phyloP scores from a whole-genome alignment of 2,797 vertebrate genomes.

The Mormyrus hasselquistii region DNA sequence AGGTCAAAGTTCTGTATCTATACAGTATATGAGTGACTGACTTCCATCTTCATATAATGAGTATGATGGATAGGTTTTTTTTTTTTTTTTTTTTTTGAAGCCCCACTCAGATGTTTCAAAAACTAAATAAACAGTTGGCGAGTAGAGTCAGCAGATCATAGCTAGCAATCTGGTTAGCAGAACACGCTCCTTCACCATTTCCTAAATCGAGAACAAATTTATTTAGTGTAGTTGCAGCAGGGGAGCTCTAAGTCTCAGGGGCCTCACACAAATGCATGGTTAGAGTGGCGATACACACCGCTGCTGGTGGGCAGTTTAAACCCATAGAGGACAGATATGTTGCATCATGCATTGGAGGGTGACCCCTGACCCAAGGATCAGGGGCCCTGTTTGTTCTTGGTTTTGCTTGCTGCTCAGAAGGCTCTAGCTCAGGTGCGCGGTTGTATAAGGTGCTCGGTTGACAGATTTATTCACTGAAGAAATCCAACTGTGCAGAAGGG shows the following conservation, averaged over 20 bases:
- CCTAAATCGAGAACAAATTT: not conserved
- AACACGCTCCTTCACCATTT: not conserved
- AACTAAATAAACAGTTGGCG: not conserved
- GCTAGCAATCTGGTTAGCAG: not conserved
- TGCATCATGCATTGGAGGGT: not conserved
- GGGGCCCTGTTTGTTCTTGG: too few relatives aligned
- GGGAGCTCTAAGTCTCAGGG: not conserved
- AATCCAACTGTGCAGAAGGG: not conserved
- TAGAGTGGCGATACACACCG: not conserved
- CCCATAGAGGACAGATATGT: not conserved
- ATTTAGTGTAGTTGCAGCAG: not conserved
- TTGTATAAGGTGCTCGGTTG: not conserved
- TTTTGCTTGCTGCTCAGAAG: not conserved
- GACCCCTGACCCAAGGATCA: not conserved
- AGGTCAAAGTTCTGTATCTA: not conserved
- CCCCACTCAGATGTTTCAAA: not conserved
- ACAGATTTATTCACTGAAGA: not conserved
- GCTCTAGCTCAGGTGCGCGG: not conserved
- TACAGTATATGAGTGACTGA: not conserved
- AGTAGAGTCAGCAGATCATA: not conserved
- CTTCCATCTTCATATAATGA: not conserved
- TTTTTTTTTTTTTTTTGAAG: too few relatives aligned
- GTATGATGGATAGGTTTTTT: not conserved
- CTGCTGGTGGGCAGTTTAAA: not conserved
- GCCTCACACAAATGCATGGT: not conserved